Percentiles rank a stretch among this genome's conserved stretches.
phyloP scores from a whole-genome alignment of 2,113 vertebrate species.

The Mus spicilegus region DNA sequence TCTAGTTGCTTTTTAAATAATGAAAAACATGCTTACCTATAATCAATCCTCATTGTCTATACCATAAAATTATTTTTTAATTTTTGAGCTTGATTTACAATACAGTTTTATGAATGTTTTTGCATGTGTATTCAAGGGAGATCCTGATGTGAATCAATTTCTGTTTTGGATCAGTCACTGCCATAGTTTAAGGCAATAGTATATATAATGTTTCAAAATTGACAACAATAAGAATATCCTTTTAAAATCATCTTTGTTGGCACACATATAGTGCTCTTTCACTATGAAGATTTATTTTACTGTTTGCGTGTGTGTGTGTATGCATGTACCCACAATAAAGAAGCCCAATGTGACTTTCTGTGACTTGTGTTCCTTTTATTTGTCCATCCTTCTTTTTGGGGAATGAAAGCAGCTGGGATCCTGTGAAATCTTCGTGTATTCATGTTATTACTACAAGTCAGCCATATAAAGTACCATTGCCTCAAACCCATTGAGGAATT shows the following conservation, averaged over 20 bases:
- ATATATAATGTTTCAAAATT: neutral
- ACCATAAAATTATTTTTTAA: neutral
- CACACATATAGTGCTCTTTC: neutral
- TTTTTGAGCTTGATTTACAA: neutral
- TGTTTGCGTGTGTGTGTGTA: neutral
- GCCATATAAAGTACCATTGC: neutral
- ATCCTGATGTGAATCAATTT: too few relatives aligned
- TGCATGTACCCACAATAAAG: neutral
- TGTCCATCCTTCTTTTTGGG: neutral
- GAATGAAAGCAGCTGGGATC: neutral
- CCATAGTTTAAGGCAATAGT: rapidly evolving
- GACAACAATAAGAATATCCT: neutral
- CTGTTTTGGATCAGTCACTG: neutral
- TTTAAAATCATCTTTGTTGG: neutral
- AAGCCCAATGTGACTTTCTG: too few relatives aligned
- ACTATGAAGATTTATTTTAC: neutral
- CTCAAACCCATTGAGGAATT: neutral
- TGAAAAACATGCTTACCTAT: neutral
- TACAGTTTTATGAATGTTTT: neutral
- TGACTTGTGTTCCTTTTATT: neutral
- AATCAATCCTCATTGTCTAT: neutral
- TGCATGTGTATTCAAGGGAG: neutral
- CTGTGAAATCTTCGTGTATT: neutral
- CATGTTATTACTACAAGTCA: neutral
- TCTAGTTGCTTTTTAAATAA: neutral